Conservation (phyloP, 2,888 invertebrate genomes). For the Pasiphila rectangulata region DNA sequence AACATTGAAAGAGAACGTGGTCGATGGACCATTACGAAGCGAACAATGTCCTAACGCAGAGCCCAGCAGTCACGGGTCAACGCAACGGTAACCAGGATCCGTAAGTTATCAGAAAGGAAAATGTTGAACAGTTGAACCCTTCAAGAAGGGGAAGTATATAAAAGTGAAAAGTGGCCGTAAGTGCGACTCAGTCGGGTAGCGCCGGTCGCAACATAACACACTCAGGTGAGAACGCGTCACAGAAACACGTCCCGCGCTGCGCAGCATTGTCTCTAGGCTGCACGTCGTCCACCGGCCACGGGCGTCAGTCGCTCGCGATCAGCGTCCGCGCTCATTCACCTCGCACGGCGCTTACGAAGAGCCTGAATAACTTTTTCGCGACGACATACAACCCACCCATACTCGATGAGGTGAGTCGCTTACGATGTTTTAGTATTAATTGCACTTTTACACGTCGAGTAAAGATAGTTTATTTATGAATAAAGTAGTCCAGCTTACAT, state of each 20-base stretch:
- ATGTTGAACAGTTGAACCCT: slow-evolving; percentile 43
- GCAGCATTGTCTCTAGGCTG: slow-evolving; percentile 20
- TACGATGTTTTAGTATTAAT: not conserved
- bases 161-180: slow-evolving; percentile 59
- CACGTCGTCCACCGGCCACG: slow-evolving; percentile 23
- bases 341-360: slow-evolving; percentile 39
- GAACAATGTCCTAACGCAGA: slow-evolving; percentile 38
- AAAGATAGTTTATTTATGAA: too few relatives aligned
- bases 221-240: slow-evolving; percentile 49
- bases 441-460: not conserved
- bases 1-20: slow-evolving; percentile 28
- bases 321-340: slow-evolving; percentile 37
- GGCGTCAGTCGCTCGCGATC: slow-evolving; percentile 36
- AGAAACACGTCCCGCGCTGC: slow-evolving; percentile 30
- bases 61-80: slow-evolving; percentile 49
- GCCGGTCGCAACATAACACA: slow-evolving; percentile 41
- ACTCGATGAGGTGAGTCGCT: slow-evolving; percentile 59
- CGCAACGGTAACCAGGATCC: slow-evolving; percentile 51
- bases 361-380: slow-evolving; percentile 43
- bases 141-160: slow-evolving; percentile 68
- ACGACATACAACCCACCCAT: slow-evolving; percentile 36
- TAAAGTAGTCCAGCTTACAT: too few relatives aligned
- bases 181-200: slow-evolving; percentile 68
- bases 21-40: slow-evolving; percentile 38
- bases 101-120: slow-evolving; percentile 49